Evolutionary conservation across 2,888 invertebrate species (phyloP), one percentile per base, ranked within the genome.

Genomic region (Drosophila bunnanda): DNA sequence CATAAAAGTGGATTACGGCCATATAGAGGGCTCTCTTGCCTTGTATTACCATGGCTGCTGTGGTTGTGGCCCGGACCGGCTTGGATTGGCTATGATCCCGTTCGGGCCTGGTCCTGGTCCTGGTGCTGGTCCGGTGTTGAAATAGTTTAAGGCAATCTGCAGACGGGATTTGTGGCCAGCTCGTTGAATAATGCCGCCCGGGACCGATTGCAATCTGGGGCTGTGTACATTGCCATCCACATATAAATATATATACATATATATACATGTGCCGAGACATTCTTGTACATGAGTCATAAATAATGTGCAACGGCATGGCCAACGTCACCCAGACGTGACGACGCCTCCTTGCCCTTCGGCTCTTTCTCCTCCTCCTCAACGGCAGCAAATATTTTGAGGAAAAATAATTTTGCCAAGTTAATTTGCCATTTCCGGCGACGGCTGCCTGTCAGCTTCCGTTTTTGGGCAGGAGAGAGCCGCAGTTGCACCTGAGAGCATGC

Each of bases 271-370:
- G 43, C 46, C 20, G 36, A 39, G 58, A 56, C 57, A 74, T 54
- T 54, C 60, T 44, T 55, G 38, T 55, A 43, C 76, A 71, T 76
- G 76, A 72, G 56, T 71, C 76, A 76, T 68, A 72, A 76, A 61
- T 76, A 68, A 62, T 76, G 72, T 76, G 76, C 61, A 55, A 57
- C 39, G 61, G 39, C 57, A 69, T 53, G 60, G 56, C 68, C 50
- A 50, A 50, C 70, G 75, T 77, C 75, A 76, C 73, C 78, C 82
- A 84, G 85, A 84, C 84, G 80, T 82, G 80, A 85, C 79, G 84
- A 76, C 82, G 80, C 80, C 80, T 55, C 30, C 41, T 32, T 38
- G 57, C 30, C 52, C 30, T n/a, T 20, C 25, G 17, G 20, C 13
- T 44, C 9, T 25, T 44, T 10, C 44, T 44, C 46, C 44, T 44